These are phyloP conservation scores for Clepsis dumicolana DNA, from an alignment of 2,888 invertebrate genomes.

Conservation along the genomic window DNA sequence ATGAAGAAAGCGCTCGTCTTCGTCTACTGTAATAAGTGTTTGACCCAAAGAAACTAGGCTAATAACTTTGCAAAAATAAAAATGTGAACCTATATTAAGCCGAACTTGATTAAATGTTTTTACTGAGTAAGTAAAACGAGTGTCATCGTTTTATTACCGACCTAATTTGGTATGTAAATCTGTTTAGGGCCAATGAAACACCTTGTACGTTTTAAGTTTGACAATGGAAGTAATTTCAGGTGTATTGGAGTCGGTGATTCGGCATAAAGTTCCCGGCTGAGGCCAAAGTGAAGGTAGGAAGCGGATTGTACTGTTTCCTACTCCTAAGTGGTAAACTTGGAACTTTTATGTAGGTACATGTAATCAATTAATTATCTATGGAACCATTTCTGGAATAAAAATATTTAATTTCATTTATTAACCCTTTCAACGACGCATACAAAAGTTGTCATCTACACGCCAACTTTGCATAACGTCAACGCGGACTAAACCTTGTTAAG, in stretches of 20 bases:
- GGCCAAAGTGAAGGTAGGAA: constrained; percentile 42
- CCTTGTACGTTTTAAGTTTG: constrained; percentile 71
- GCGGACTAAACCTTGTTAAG: too few species aligned
- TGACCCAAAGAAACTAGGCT: background rate
- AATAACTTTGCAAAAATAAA: constrained; percentile 34
- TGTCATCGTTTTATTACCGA: constrained; percentile 50
- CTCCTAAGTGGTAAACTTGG: background rate
- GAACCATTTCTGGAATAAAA: too few species aligned
- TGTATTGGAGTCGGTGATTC: constrained; percentile 74
- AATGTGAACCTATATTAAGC: constrained; percentile 31
- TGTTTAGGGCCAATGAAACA: constrained; percentile 54
- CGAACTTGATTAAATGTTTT: constrained; percentile 31
- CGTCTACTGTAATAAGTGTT: too few species aligned
- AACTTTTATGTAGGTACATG: too few species aligned
- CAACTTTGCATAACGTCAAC: too few species aligned
- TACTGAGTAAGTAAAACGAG: constrained; percentile 13
- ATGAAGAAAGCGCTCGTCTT: too few species aligned
- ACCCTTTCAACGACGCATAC: too few species aligned
- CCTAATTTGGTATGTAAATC: constrained; percentile 42
- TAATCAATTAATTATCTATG: too few species aligned
- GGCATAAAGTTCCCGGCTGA: constrained; percentile 66
- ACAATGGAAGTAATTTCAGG: constrained; percentile 76
- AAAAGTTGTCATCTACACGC: too few species aligned
- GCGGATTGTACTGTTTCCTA: constrained; percentile 47
- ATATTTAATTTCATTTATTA: too few species aligned